Percentiles rank a stretch among this genome's conserved stretches.
Evolutionary conservation across 1,140 invertebrate species (phyloP).

Genomic region (Phymorhynchus buccinoides): DNA sequence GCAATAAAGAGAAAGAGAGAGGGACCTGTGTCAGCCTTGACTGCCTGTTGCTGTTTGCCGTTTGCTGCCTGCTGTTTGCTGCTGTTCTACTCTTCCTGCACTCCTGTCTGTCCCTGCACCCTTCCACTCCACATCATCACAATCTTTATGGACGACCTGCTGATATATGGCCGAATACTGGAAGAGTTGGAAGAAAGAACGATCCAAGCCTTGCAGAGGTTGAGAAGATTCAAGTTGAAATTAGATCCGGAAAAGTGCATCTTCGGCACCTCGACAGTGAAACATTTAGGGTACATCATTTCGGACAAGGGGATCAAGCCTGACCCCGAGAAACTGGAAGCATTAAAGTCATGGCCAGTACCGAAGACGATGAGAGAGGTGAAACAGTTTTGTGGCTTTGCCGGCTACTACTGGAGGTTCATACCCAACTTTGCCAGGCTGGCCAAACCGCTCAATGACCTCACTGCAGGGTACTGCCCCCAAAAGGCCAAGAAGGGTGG

Average conservation of each 20-base stretch:
- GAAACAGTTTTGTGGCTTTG: background rate
- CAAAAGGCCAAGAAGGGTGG: background rate
- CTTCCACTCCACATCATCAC: too few species aligned
- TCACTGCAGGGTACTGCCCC: background rate
- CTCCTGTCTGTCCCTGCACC: too few species aligned
- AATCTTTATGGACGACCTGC: background rate
- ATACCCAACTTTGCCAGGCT: background rate
- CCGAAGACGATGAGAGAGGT: background rate
- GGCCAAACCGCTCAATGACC: background rate
- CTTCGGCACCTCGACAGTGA: background rate
- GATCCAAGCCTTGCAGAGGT: background rate
- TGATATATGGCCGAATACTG: background rate
- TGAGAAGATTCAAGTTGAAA: conserved; percentile 7
- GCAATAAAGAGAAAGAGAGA: too few species aligned
- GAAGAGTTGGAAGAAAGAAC: background rate
- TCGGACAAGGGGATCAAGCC: background rate
- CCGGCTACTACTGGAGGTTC: background rate
- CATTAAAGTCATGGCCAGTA: background rate
- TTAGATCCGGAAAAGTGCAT: background rate
- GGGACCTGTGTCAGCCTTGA: too few species aligned
- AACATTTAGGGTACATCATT: background rate
- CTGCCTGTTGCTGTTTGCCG: too few species aligned
- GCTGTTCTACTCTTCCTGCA: too few species aligned
- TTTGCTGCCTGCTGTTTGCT: too few species aligned
- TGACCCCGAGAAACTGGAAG: too few species aligned